These are phyloP conservation scores for Apodemus speciosus DNA, from an alignment of 2,113 vertebrate genomes.

Conservation along the genomic window DNA sequence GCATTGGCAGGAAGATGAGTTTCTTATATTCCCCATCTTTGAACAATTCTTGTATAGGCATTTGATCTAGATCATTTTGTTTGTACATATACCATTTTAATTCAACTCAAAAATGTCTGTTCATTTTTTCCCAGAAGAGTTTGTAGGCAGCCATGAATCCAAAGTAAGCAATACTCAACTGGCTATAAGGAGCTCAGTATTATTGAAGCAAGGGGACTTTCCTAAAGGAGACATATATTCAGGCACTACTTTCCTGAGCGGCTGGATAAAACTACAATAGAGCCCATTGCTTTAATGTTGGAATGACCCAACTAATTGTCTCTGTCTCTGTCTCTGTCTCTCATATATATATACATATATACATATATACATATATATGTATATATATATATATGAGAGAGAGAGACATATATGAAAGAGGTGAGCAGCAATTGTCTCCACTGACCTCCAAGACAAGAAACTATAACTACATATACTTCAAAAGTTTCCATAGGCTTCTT, in stretches of 20 bases:
- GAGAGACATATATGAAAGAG: neutral
- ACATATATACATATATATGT: too few species aligned
- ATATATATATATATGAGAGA: neutral
- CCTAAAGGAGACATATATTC: neutral
- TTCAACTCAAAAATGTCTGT: slow-evolving; percentile 8
- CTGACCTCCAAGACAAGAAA: slow-evolving; percentile 29
- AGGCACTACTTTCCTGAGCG: slow-evolving; percentile 1
- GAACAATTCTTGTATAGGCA: neutral
- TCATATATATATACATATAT: too few species aligned
- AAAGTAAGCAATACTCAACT: neutral
- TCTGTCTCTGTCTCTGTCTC: neutral
- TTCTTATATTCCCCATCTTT: neutral
- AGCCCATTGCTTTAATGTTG: neutral
- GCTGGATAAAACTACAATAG: neutral
- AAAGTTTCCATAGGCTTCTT: slow-evolving; percentile 1
- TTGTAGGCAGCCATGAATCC: neutral
- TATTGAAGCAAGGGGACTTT: neutral
- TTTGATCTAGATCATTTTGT: slow-evolving; percentile 37
- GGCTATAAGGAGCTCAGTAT: neutral
- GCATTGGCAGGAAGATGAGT: slow-evolving; percentile 10
- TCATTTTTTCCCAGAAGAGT: slow-evolving; percentile 26
- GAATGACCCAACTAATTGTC: neutral
- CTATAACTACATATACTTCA: neutral
- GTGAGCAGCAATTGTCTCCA: neutral
- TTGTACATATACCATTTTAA: slow-evolving; percentile 11